Base-by-base conservation (phyloP, 2,888 invertebrate genomes). In the Apotomis betuletana region DNA sequence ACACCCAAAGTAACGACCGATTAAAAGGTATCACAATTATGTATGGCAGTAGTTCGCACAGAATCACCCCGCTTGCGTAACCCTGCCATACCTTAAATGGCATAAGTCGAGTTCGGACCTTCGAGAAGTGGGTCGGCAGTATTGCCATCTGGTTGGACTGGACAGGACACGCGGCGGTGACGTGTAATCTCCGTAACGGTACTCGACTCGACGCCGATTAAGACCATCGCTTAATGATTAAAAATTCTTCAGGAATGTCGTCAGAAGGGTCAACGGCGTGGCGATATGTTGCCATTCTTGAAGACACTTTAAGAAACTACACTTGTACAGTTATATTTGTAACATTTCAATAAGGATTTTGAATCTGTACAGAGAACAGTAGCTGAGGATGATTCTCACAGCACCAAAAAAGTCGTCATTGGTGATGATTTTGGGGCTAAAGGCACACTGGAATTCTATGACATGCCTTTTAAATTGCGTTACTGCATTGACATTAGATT, bases 61-160 rank as follows among this genome's bases (percentile, higher is more conserved):
- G 80, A 80, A 77, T 77, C 75, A 70, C 73, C 72, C 73, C 71
- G 70, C 74, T 92, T 90, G 88, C 88, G 88, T 87, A 92, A 92
- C 90, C 88, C 87, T 87, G 90, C 76, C 78, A 75, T 77, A 79
- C 90, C 91, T 80, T 91, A 90, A 80, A 90, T 83, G 91, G 91
- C 79, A 78, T 80, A 82, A 80, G 81, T 81, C 84, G 79, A 83
- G 82, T 79, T 76, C 81, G 88, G 90, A 89, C 92, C 92, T 92
- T 92, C 90, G 84, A 78, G 81, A 91, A 87, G 90, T 92, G 89
- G 91, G 92, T 90, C 92, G 88, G 76, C 82, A 77, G 84, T 87
- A 87, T 87, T 87, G 87, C 91, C 92, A 92, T 92, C 90, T 92
- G 91, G 91, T 87, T 83, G 83, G 83, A 82, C 88, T 79, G 85